Conservation (phyloP, 2,797 vertebrate species). For the Pangasius mekongensis region DNA sequence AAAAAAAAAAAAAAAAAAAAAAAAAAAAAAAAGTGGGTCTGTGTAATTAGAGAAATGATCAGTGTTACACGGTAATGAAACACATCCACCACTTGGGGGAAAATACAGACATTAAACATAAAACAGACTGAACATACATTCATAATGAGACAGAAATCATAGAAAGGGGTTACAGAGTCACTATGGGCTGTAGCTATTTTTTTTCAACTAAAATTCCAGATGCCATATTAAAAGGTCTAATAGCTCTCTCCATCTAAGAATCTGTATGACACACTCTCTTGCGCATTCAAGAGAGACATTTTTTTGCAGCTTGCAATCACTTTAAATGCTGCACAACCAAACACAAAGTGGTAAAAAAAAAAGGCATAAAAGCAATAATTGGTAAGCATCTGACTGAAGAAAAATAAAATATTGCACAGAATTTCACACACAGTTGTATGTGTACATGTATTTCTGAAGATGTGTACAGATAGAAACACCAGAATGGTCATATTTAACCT, state of each 20-base stretch:
- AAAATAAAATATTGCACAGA: slow-evolving; percentile 65
- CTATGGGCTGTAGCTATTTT: background rate
- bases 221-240: slow-evolving; percentile 18
- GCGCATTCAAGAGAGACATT: slow-evolving; percentile 14
- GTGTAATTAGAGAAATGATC: slow-evolving; percentile 25
- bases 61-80: slow-evolving; percentile 27
- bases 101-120: slow-evolving; percentile 26
- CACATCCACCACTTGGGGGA: slow-evolving; percentile 13
- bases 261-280: background rate
- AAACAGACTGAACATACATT: slow-evolving; percentile 51
- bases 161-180: slow-evolving; percentile 4
- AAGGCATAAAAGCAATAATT: slow-evolving; percentile 25
- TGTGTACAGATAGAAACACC: slow-evolving; percentile 64
- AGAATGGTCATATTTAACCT: slow-evolving; percentile 51
- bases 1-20: slow-evolving; percentile 26
- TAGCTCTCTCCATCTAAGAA: background rate
- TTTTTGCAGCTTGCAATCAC: slow-evolving; percentile 14
- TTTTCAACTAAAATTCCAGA: background rate
- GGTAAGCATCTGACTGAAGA: slow-evolving; percentile 44
- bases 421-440: slow-evolving; percentile 58
- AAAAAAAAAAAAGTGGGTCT: slow-evolving; percentile 5
- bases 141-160: slow-evolving; percentile 40
- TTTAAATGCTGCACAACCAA: slow-evolving; percentile 1
- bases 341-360: slow-evolving; percentile 10
- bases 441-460: slow-evolving; percentile 35